Percentiles rank a stretch among this genome's conserved stretches.
These are phyloP conservation scores for Centropristis striata DNA, from an alignment of 2,113 vertebrate genomes.

Conservation along the genomic window DNA sequence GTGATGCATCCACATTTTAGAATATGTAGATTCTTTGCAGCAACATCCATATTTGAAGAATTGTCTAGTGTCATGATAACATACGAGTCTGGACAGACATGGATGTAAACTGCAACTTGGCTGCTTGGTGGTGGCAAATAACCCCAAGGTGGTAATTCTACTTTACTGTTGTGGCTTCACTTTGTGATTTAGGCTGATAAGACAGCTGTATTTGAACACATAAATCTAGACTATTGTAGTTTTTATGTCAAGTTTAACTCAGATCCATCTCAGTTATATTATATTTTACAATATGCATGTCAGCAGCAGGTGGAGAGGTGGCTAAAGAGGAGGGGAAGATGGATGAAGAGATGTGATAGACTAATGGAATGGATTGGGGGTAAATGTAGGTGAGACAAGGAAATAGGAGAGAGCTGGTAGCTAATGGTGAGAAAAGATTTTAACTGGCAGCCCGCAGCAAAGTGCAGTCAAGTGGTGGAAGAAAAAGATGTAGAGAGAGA, in stretches of 20 bases:
- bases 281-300: background rate
- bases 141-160: background rate
- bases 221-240: background rate
- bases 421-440: conserved; percentile 43
- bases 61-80: too few relatives aligned
- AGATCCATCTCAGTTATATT: background rate
- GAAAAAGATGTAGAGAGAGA: conserved; percentile 1
- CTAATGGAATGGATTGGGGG: conserved; percentile 14
- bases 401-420: conserved; percentile 18
- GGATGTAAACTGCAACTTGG: too few relatives aligned
- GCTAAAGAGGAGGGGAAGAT: conserved; percentile 10
- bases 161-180: too few relatives aligned
- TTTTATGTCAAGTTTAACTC: conserved; percentile 1
- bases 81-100: too few relatives aligned
- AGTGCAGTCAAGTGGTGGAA: conserved; percentile 20
- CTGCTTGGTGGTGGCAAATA: too few relatives aligned
- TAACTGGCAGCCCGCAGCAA: conserved; percentile 18
- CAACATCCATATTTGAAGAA: too few relatives aligned
- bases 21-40: too few relatives aligned
- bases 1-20: too few relatives aligned
- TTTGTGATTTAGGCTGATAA: background rate
- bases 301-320: conserved; percentile 2
- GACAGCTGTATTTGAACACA: background rate
- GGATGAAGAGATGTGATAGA: conserved; percentile 3
- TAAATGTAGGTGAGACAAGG: conserved; percentile 4